Conservation (phyloP, 2,888 invertebrate species). For the Hydroisotoma schaefferi region DNA sequence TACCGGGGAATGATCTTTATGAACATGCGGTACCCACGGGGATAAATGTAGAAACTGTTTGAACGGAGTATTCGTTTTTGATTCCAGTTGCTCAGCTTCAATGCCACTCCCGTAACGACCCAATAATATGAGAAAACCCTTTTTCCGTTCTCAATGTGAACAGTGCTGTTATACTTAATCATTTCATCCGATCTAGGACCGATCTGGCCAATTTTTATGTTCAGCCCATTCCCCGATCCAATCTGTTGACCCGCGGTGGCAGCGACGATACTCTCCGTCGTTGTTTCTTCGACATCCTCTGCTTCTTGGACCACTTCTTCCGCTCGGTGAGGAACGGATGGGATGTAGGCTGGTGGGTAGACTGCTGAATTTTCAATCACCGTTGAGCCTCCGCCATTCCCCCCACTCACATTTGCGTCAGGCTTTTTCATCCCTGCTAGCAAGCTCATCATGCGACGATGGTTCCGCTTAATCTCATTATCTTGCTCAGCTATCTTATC, state of each 20-base stretch:
- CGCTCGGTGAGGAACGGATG: slow-evolving; percentile 35
- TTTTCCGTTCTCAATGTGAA: slow-evolving; percentile 49
- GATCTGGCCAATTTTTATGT: slow-evolving; percentile 29
- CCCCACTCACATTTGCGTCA: slow-evolving; percentile 15
- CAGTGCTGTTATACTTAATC: slow-evolving; percentile 50
- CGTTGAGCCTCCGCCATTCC: slow-evolving; percentile 22
- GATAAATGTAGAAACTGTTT: slow-evolving; percentile 52
- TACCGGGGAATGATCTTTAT: slow-evolving; percentile 52
- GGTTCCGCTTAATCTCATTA: slow-evolving; percentile 48
- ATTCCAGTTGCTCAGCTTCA: slow-evolving; percentile 53
- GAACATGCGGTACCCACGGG: slow-evolving; percentile 53
- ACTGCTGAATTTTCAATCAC: slow-evolving; percentile 35
- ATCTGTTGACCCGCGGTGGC: slow-evolving; percentile 14
- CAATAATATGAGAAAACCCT: slow-evolving; percentile 53
- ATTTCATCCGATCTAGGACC: slow-evolving; percentile 51
- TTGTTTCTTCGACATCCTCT: slow-evolving; percentile 19
- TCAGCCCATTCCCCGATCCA: slow-evolving; percentile 10
- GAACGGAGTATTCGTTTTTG: slow-evolving; percentile 52
- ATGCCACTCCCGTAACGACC: slow-evolving; percentile 51
- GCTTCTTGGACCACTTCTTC: slow-evolving; percentile 41
- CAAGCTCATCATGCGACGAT: slow-evolving; percentile 44
- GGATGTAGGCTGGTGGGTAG: slow-evolving; percentile 33
- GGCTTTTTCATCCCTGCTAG: slow-evolving; percentile 36
- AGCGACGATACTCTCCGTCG: slow-evolving; percentile 7
- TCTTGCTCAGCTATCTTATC: slow-evolving; percentile 50